Evolutionary conservation across 2,113 vertebrate species (phyloP).

Genomic region (Illadopsis cleaveri): DNA sequence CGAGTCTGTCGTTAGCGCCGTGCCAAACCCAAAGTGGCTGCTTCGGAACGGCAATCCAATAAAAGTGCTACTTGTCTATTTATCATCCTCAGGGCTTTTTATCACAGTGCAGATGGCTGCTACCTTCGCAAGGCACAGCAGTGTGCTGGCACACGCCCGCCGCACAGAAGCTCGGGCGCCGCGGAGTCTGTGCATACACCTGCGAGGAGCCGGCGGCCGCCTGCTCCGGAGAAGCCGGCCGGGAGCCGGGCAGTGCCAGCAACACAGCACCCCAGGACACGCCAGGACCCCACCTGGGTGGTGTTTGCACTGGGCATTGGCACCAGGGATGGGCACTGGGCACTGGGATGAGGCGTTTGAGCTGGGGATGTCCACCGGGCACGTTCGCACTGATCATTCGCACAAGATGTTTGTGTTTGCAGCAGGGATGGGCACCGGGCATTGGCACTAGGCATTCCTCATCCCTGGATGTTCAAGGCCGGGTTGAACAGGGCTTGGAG

Average conservation of each 20-base stretch:
- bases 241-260: background rate
- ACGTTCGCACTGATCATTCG: fast-evolving
- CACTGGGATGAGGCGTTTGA: fast-evolving
- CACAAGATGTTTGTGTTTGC: background rate
- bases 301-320: background rate
- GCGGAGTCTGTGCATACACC: slow-evolving; percentile 72
- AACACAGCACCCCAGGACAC: fast-evolving
- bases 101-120: slow-evolving; percentile 83
- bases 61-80: slow-evolving; percentile 82
- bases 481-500: background rate
- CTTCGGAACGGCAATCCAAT: slow-evolving; percentile 80
- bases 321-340: background rate
- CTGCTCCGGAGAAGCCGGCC: background rate
- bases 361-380: fast-evolving
- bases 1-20: slow-evolving; percentile 78
- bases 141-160: slow-evolving; percentile 73
- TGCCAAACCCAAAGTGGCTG: slow-evolving; percentile 84
- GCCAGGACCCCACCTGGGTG: background rate
- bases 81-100: slow-evolving; percentile 85
- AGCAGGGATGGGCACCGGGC: background rate
- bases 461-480: background rate
- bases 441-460: background rate
- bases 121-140: slow-evolving; percentile 79
- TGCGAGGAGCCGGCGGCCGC: slow-evolving; percentile 48
- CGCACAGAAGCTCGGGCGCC: slow-evolving; percentile 64